Conservation (phyloP, 2,113 vertebrate species). For the Cheirogaleus medius region DNA sequence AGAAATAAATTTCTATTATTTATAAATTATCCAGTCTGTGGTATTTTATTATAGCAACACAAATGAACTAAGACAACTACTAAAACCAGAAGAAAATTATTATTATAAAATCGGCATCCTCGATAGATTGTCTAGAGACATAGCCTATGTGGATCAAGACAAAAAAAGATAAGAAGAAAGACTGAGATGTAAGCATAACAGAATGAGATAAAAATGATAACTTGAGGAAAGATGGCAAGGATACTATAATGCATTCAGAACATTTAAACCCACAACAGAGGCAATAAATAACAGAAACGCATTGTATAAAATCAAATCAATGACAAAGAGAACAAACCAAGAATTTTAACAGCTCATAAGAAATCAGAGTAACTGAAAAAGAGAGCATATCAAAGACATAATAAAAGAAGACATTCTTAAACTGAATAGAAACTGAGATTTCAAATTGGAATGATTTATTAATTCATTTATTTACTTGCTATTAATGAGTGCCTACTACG, state of each 20-base stretch:
- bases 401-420: neutral
- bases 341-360: neutral
- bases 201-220: neutral
- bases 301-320: neutral
- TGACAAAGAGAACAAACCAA: neutral
- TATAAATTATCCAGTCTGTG: neutral
- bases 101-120: neutral
- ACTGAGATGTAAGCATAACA: neutral
- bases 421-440: neutral
- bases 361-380: neutral
- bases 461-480: neutral
- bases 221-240: neutral
- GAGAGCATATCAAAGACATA: neutral
- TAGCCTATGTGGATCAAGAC: neutral
- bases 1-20: neutral
- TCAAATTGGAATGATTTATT: neutral
- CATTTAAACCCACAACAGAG: neutral
- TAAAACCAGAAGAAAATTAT: constrained; percentile 27
- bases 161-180: neutral
- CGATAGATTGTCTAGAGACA: neutral
- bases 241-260: neutral
- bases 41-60: neutral
- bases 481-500: neutral
- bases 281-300: neutral
- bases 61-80: neutral